Base-by-base conservation (phyloP, 2,888 invertebrate species). In the Hyles lineata region DNA sequence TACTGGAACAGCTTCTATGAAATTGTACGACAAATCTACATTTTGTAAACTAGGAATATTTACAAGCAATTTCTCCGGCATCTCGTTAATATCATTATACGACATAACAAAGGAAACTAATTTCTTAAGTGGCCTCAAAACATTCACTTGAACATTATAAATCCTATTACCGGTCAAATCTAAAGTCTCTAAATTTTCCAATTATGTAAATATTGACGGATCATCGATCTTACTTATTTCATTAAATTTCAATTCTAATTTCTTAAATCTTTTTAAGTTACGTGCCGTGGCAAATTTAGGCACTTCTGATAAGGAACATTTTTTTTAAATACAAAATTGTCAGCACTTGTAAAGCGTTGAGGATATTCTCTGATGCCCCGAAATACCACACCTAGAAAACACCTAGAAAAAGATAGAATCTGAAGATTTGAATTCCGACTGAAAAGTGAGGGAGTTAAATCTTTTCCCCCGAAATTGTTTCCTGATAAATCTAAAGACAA, bases 11-110 rank as follows among this genome's bases (percentile, higher is more conserved):
- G 82, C 80, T 75, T 87, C 81, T 61, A 94, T 86, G 6, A 82
- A 74, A 78, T 94, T 94, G 23, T 87, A 79, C 0, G 90, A 87
- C 21, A 94, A 82, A 81, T 92, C 88, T 17, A 93, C 76, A 61
- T 86, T 85, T 1, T 78, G 82, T 52, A 94, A 73, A 70, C 78
- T 81, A 11, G 81, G 83, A 74, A 91, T 80, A 76, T 87, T 85
- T 63, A 77, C 75, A 75, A 93, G 92, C 55, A 91, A 72, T 7
- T 79, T 84, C 17, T 89, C 87, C 2, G 92, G 86, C 3, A 72
- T 60, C 29, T 72, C 55, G 17, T 72, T 58, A n/a, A 72, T 59
- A 19, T 25, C 58, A 25, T 72, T 72, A 29, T 43, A 25, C 11
- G 72, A 59, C 15, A 72, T 19, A 50, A 67, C 72, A 7, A 72